Percentiles rank a stretch among this genome's conserved stretches.
phyloP scores from a whole-genome alignment of 2,888 invertebrate species.

The Nemoura dubitans region DNA sequence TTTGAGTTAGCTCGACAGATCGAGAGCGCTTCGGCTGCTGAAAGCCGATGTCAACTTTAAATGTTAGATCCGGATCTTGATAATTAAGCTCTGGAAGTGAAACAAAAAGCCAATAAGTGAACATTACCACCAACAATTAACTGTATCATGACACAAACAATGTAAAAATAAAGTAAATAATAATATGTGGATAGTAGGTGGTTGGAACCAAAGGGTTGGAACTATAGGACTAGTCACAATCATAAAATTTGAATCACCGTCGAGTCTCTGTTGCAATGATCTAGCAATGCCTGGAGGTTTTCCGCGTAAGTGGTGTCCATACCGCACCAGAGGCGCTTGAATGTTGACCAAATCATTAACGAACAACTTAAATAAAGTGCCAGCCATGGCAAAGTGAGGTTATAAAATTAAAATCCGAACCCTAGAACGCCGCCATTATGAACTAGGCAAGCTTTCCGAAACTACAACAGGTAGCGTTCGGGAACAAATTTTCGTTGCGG shows the following conservation, averaged over 20 bases:
- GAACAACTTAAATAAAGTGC: constrained; percentile 37
- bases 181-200: no score
- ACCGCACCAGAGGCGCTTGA: constrained; percentile 53
- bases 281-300: constrained; percentile 75
- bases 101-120: constrained; percentile 55
- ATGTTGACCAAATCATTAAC: constrained; percentile 28
- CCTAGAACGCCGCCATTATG: constrained; percentile 20
- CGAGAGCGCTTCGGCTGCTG: constrained; percentile 59
- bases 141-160: no score
- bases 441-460: background rate
- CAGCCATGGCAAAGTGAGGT: constrained; percentile 23
- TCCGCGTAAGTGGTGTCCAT: constrained; percentile 73
- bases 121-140: no score
- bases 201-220: no score
- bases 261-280: constrained; percentile 73
- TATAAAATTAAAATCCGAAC: background rate
- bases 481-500: background rate
- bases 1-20: constrained; percentile 61
- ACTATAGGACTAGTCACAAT: no score
- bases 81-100: constrained; percentile 60
- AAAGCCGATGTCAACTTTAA: constrained; percentile 73
- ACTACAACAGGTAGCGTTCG: background rate
- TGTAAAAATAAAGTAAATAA: no score
- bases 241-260: constrained; percentile 56
- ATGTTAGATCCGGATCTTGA: constrained; percentile 66